Evolutionary conservation across 2,797 vertebrate species (phyloP).

Genomic region (Prionace glauca): DNA sequence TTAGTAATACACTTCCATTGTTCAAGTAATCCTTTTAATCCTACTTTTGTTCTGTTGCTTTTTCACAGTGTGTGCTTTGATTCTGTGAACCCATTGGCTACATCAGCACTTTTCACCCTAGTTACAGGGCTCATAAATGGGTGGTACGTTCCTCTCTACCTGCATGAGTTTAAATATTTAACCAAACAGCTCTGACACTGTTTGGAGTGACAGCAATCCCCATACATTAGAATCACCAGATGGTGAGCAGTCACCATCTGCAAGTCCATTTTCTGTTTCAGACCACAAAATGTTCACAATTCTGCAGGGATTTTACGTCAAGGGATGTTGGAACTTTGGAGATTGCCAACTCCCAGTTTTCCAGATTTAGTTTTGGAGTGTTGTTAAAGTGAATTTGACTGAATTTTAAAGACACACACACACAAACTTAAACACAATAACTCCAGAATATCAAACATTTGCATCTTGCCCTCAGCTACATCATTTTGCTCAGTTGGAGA

Average conservation of each 20-base stretch:
- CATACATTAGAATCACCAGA: neutral
- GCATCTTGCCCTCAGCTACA: neutral
- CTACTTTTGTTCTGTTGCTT: conserved; percentile 28
- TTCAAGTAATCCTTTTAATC: conserved; percentile 29
- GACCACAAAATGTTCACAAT: too few species aligned
- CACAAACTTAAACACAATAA: neutral
- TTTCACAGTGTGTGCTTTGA: conserved; percentile 28
- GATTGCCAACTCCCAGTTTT: neutral
- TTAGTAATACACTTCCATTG: conserved; percentile 36
- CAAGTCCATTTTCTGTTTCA: neutral
- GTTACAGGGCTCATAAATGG: conserved; percentile 14
- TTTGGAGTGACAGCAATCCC: neutral
- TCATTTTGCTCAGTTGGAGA: neutral
- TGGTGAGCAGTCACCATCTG: neutral
- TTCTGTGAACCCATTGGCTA: neutral
- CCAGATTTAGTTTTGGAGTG: neutral
- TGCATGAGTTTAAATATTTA: neutral
- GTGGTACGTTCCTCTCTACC: neutral
- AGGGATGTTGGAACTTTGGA: neutral
- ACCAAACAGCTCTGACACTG: neutral
- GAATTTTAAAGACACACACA: neutral
- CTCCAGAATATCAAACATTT: neutral
- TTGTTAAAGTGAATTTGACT: neutral
- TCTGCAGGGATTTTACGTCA: neutral
- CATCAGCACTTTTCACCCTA: conserved; percentile 24